Base-by-base conservation (phyloP, 2,888 invertebrate genomes). In the Phortica okadai region DNA sequence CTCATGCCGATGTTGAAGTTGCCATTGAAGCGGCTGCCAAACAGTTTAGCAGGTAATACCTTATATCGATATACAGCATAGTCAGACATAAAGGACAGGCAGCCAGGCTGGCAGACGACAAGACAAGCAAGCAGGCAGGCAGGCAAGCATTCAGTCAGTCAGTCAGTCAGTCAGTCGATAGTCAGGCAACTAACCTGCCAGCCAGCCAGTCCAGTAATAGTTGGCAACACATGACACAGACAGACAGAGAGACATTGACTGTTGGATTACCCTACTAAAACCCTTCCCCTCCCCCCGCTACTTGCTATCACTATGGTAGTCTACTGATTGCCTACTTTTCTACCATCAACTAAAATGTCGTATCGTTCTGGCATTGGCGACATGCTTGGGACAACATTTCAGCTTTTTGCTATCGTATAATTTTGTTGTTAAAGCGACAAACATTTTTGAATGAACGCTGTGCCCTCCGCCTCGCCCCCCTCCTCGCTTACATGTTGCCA, bases 41-140 rank as follows among this genome's bases (percentile, higher is more conserved):
- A 86, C 87, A 88, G 86, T 87, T 87, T 87, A 86, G 85, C 88
- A 88, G 87, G 87, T 88, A 87, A 87, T 88, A 82, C 86, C 87
- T 85, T 88, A 87, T 88, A 88, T 88, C 83, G 88, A 84, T 83
- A 83, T 81, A 67, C 25, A 62, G 8, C 3, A 58, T 33, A 25
- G 25, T 3, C 11, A 56, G 41, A 16, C 58, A 56, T 41, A 54
- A n/a, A n/a, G n/a, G 59, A 59, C 59, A 59, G 59, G 8, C 33
- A 66, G 50, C 10, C 50, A 8, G 14, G 14, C 50, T 21, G 10
- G 59, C 3, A 59, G n/a, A 59, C 21, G 59, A 21, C 59, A 59
- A 16, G 84, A 83, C 87, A 85, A 50, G 33, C 87, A 85, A 50
- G 33, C 33, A 0, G 33, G 33, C 33, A 33, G 33, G 2, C 33